Evolutionary conservation across 2,113 vertebrate genomes (phyloP).

Genomic region (Nyctibius bracteatus): DNA sequence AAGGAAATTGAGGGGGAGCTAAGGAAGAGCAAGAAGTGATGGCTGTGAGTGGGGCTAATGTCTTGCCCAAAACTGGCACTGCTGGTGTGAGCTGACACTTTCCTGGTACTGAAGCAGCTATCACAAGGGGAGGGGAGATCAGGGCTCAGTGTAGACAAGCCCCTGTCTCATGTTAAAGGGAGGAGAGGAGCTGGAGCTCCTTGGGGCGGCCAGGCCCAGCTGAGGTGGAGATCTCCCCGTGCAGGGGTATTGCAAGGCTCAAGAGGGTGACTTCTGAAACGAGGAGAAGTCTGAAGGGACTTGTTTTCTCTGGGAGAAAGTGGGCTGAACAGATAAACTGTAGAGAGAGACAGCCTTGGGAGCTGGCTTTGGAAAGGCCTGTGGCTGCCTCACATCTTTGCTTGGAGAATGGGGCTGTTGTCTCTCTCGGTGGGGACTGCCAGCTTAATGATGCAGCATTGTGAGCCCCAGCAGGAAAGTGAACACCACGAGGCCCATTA

Average conservation of each 20-base stretch:
- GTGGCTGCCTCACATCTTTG: not conserved
- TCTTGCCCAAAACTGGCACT: not conserved
- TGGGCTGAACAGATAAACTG: not conserved
- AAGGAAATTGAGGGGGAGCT: not conserved
- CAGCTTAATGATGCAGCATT: constrained; percentile 36
- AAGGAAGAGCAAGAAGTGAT: not conserved
- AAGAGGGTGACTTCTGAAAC: not conserved
- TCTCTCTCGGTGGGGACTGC: not conserved
- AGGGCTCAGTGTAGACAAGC: not conserved
- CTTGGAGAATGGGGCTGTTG: constrained; percentile 24
- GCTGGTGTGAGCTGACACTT: not conserved
- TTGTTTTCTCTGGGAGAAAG: not conserved
- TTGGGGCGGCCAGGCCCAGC: not conserved
- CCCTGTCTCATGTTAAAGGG: not conserved
- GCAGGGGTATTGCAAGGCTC: not conserved
- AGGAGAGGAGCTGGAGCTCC: not conserved
- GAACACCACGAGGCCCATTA: constrained; percentile 58
- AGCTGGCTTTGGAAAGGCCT: not conserved
- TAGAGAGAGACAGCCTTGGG: not conserved
- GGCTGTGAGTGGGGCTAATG: not conserved
- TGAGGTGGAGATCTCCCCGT: not conserved
- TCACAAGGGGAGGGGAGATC: not conserved
- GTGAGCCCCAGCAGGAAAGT: constrained; percentile 33
- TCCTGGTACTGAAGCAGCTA: not conserved
- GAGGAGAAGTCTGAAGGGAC: not conserved